phyloP scores from a whole-genome alignment of 2,797 vertebrate species.

The Aphelocoma californica region DNA sequence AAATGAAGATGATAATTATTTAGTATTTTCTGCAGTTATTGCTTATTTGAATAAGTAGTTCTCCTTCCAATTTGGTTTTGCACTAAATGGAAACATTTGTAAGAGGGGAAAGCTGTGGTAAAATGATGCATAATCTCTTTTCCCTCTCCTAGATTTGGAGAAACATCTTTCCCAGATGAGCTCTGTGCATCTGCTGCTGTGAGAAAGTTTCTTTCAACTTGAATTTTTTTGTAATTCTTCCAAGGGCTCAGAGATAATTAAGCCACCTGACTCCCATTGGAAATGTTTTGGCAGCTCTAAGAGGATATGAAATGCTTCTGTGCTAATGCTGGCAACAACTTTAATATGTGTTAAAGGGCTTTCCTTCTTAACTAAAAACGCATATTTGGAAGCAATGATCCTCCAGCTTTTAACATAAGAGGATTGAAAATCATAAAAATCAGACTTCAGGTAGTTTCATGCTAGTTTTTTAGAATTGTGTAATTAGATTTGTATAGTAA shows the following conservation, averaged over 20 bases:
- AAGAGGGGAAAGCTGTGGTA: not conserved
- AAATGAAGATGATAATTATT: not conserved
- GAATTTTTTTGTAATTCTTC: slow-evolving; percentile 40
- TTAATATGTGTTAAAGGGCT: slow-evolving; percentile 60
- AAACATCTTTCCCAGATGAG: slow-evolving; percentile 50
- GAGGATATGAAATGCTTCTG: slow-evolving; percentile 60
- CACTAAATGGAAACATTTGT: not conserved
- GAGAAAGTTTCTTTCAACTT: slow-evolving; percentile 51
- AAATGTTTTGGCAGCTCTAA: slow-evolving; percentile 67
- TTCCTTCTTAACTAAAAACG: slow-evolving; percentile 54
- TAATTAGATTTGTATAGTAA: slow-evolving; percentile 14
- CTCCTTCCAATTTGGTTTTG: not conserved
- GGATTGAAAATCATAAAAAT: slow-evolving; percentile 52
- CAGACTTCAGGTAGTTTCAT: slow-evolving; percentile 28
- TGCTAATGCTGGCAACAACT: slow-evolving; percentile 55
- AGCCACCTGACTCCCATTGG: slow-evolving; percentile 56
- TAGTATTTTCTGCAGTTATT: not conserved
- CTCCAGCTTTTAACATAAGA: slow-evolving; percentile 28
- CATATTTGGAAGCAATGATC: slow-evolving; percentile 54
- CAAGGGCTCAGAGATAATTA: slow-evolving; percentile 50
- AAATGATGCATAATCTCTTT: not conserved
- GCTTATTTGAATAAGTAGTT: not conserved
- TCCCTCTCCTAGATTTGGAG: not conserved
- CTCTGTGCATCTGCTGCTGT: slow-evolving; percentile 43
- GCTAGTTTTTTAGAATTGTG: not conserved